Base-by-base conservation (phyloP, 2,113 vertebrate species). In the Cervus canadensis region DNA sequence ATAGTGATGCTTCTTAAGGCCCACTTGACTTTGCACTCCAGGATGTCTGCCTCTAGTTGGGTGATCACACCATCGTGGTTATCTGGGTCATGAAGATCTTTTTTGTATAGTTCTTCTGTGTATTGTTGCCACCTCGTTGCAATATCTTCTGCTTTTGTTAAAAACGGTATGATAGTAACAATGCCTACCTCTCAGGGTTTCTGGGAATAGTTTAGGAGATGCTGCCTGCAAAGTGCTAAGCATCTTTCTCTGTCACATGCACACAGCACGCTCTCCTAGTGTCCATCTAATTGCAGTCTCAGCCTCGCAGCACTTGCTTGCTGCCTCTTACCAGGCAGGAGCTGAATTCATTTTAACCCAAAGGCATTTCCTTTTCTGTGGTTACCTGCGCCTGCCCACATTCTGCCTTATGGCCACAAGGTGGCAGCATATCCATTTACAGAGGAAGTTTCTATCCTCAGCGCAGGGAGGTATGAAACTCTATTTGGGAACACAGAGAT, bases 391-490 rank as follows among this genome's bases (percentile, higher is more conserved):
- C 16, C 43, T 48, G 60, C 56, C 76, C 86, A 76, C 91, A 87
- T 78, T 87, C 13, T 71, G 76, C 23, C 3, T 48, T 0, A 1
- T 0, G 40, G 40, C 98, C 98, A 98, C 97, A 52, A 62, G 98
- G 97, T 98, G 98, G 98, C 98, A 98, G 98, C 54, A 93, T 95
- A 81, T 60, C 95, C 97, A 96, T 90, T 87, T 87, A 96, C 0
- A 64, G 96, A 98, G 83, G 52, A 89, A 52, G 83, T 13, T 16
- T 52, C 67, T 36, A 56, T 5, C 28, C 50, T 33, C n/a, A 56
- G 81, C 30, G 10, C 8, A 25, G 36, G 12, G 21, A 67, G 40
- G 59, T 64, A 76, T 26, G 8, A 36, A 87, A 48, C 5, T 78
- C 5, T 78, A 54, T 67, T 52, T 3, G 0, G n/a, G 36, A 84